These are phyloP conservation scores for Antedon mediterranea DNA, from an alignment of 53 echinoderm and acorn worm species.

Conservation along the genomic window DNA sequence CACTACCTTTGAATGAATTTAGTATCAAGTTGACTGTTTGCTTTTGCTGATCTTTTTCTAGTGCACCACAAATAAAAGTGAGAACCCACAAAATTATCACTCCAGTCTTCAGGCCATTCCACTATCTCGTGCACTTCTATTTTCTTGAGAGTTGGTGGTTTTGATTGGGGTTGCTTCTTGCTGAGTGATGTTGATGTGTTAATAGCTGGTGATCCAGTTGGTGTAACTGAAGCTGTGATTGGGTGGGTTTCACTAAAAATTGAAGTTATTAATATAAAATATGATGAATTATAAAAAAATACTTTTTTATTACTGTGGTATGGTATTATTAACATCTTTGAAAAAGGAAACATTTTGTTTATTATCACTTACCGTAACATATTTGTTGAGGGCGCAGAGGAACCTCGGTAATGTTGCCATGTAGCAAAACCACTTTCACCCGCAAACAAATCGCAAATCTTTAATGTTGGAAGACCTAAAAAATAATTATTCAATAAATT, in stretches of 20 bases:
- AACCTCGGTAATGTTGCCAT: too few relatives aligned
- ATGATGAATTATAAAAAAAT: too few relatives aligned
- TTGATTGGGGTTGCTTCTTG: not conserved
- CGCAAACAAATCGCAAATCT: too few relatives aligned
- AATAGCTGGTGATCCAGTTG: not conserved
- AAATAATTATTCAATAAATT: too few relatives aligned
- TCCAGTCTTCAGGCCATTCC: not conserved
- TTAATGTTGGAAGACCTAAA: too few relatives aligned
- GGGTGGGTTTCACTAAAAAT: not conserved
- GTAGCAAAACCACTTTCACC: too few relatives aligned
- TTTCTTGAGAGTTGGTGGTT: not conserved
- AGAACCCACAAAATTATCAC: not conserved
- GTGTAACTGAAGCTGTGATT: not conserved
- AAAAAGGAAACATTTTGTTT: too few relatives aligned
- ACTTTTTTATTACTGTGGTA: too few relatives aligned
- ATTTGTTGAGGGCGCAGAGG: too few relatives aligned
- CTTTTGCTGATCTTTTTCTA: not conserved
- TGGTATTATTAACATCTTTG: too few relatives aligned
- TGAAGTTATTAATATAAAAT: not conserved
- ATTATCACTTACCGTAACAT: too few relatives aligned
- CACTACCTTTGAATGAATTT: not conserved
- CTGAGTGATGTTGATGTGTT: not conserved
- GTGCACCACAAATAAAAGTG: not conserved
- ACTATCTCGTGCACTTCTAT: not conserved
- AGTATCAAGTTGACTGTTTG: not conserved